phyloP scores from a whole-genome alignment of 1,140 invertebrate species.

The Ceratosolen fusciceps region DNA sequence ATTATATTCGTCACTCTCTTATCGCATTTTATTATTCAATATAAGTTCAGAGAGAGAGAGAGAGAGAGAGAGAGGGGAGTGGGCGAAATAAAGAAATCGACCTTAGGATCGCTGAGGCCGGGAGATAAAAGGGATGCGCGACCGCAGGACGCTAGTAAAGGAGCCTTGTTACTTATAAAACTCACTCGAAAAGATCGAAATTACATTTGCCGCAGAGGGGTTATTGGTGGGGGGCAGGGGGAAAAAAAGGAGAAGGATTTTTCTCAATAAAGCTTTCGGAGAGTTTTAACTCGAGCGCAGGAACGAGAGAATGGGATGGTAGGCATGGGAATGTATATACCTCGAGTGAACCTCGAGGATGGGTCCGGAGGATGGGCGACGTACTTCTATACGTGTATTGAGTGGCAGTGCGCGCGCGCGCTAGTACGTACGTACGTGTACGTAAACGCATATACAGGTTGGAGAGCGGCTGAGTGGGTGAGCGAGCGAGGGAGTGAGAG shows the following conservation, averaged over 20 bases:
- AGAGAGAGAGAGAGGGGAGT: not conserved
- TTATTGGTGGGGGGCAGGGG: no score
- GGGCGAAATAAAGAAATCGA: not conserved
- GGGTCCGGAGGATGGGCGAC: conserved; percentile 50
- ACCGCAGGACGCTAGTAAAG: conserved; percentile 36
- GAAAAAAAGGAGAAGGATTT: conserved; percentile 25
- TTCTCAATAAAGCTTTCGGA: conserved; percentile 40
- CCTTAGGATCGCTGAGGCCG: not conserved
- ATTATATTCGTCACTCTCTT: not conserved
- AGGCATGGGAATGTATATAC: not conserved
- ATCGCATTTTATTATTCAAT: not conserved
- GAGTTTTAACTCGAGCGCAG: not conserved
- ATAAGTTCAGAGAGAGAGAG: no score
- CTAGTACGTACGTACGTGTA: not conserved
- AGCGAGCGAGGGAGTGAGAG: conserved; percentile 54
- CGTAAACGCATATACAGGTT: conserved; percentile 7
- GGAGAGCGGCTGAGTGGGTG: conserved; percentile 50
- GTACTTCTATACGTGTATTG: no score
- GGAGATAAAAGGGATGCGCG: conserved; percentile 19
- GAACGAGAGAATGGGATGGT: not conserved
- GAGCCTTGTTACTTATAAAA: conserved; percentile 42
- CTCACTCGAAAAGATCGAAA: conserved; percentile 35
- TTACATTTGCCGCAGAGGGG: conserved; percentile 19
- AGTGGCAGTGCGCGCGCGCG: no score
- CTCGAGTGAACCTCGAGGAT: not conserved